These are phyloP conservation scores for Sebastes oblongus DNA, from an alignment of 2,797 vertebrate species.

Conservation along the genomic window DNA sequence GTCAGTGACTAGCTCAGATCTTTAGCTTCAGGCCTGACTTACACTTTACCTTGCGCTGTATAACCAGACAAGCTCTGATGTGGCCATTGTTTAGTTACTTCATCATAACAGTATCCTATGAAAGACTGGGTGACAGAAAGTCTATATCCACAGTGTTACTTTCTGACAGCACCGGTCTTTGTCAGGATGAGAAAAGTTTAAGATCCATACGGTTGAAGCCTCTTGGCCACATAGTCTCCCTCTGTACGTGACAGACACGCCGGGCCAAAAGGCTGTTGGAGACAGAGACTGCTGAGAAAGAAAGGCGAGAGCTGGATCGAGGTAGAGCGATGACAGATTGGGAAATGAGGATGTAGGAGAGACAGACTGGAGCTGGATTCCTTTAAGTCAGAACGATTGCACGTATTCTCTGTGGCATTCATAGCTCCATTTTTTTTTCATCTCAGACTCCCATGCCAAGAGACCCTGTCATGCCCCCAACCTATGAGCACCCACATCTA, in stretches of 20 bases:
- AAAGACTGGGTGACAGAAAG: slow-evolving; percentile 49
- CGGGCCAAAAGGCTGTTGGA: slow-evolving; percentile 45
- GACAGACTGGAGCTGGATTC: slow-evolving; percentile 34
- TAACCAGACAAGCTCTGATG: slow-evolving; percentile 36
- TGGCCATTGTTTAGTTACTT: slow-evolving; percentile 35
- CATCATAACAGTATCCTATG: slow-evolving; percentile 27
- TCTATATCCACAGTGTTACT: slow-evolving; percentile 41
- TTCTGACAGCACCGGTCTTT: slow-evolving; percentile 46
- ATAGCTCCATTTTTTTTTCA: background rate
- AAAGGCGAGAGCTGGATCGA: slow-evolving; percentile 31
- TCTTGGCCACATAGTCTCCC: slow-evolving; percentile 32
- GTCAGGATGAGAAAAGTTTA: slow-evolving; percentile 54
- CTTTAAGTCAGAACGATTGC: slow-evolving; percentile 1
- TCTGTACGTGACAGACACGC: slow-evolving; percentile 47
- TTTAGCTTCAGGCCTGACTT: slow-evolving; percentile 24
- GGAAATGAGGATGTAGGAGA: slow-evolving; percentile 54
- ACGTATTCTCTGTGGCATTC: background rate
- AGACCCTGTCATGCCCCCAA: slow-evolving; percentile 64
- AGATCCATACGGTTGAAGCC: slow-evolving; percentile 41
- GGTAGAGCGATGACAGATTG: slow-evolving; percentile 45
- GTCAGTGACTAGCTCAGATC: slow-evolving; percentile 14
- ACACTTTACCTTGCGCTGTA: slow-evolving; percentile 20
- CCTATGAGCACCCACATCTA: slow-evolving; percentile 61
- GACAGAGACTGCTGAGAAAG: slow-evolving; percentile 33
- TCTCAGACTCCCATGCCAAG: slow-evolving; percentile 36